phyloP scores from a whole-genome alignment of 2,888 invertebrate genomes.

The Gortyna flavago region DNA sequence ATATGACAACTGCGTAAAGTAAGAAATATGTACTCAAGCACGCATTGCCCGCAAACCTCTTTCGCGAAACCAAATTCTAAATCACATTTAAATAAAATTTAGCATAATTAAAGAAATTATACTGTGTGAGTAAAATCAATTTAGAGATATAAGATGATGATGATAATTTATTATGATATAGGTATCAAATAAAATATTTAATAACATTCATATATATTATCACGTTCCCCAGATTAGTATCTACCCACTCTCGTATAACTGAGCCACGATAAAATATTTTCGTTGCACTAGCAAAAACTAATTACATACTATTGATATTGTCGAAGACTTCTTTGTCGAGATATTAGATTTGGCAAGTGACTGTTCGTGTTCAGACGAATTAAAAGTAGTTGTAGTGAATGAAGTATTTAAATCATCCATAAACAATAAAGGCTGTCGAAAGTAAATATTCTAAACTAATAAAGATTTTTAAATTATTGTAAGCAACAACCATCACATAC shows the following conservation, averaged over 20 bases:
- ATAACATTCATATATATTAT: constrained; percentile 61
- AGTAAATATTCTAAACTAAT: constrained; percentile 61
- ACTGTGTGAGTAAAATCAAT: constrained; percentile 78
- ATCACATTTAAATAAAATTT: constrained; percentile 85
- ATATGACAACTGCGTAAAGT: constrained; percentile 9
- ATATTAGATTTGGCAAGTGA: constrained; percentile 48
- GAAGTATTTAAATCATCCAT: constrained; percentile 35
- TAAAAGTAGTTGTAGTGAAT: constrained; percentile 37
- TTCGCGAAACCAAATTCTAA: constrained; percentile 88
- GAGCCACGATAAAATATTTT: constrained; percentile 47
- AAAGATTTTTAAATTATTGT: constrained; percentile 46
- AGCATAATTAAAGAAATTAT: constrained; percentile 79
- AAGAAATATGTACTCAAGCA: constrained; percentile 23
- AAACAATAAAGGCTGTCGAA: constrained; percentile 58
- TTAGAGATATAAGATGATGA: constrained; percentile 76
- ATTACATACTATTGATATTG: constrained; percentile 28
- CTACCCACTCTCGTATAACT: constrained; percentile 29
- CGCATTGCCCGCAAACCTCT: constrained; percentile 76
- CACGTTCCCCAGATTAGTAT: constrained; percentile 52
- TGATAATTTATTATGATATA: constrained; percentile 75
- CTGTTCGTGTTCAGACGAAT: constrained; percentile 38
- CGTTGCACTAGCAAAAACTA: constrained; percentile 54
- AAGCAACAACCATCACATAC: constrained; percentile 49
- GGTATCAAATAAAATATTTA: constrained; percentile 69
- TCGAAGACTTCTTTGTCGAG: constrained; percentile 16